A percentile compares a stretch with the other conserved stretches of the same genome.
Conservation (phyloP, 35 echinoderm and acorn worm genomes). For the Chiridota heheva region DNA sequence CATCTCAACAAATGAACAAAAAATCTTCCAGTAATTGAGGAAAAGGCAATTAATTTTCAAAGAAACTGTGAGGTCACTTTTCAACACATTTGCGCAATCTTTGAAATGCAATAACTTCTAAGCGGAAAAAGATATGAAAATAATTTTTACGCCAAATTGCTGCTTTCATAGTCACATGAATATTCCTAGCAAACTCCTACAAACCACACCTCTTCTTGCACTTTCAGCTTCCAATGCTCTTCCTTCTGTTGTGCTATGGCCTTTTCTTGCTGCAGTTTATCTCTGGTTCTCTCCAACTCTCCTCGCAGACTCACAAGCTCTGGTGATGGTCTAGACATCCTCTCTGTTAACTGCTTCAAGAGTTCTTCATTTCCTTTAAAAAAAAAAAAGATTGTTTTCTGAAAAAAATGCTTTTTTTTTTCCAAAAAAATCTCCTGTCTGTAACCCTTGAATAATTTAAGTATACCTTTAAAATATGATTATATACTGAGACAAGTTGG, state of each 20-base stretch:
- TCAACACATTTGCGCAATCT: no score
- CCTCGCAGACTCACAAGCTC: constrained; percentile 55
- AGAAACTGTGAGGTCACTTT: not conserved
- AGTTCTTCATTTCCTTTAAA: constrained; percentile 70
- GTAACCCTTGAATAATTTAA: not conserved
- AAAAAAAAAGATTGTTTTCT: not conserved
- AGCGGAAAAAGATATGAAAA: no score
- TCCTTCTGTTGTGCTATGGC: constrained; percentile 66
- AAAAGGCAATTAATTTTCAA: no score
- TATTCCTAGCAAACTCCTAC: no score
- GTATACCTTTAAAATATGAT: not conserved
- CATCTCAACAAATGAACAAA: no score
- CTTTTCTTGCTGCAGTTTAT: constrained; percentile 71
- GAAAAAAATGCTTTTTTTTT: no score
- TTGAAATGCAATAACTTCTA: no score
- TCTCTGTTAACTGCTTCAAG: constrained; percentile 58
- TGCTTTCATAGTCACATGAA: no score
- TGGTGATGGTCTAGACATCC: constrained; percentile 77
- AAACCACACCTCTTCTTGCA: constrained; percentile 77
- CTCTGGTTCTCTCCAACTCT: constrained; percentile 60
- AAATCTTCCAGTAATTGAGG: no score
- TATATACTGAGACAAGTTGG: not conserved
- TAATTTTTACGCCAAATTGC: no score
- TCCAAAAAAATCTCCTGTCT: no score
- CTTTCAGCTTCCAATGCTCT: constrained; percentile 56